Evolutionary conservation across 2,113 vertebrate species (phyloP), one percentile per base, ranked within the genome.

Genomic region (Isichthys henryi): DNA sequence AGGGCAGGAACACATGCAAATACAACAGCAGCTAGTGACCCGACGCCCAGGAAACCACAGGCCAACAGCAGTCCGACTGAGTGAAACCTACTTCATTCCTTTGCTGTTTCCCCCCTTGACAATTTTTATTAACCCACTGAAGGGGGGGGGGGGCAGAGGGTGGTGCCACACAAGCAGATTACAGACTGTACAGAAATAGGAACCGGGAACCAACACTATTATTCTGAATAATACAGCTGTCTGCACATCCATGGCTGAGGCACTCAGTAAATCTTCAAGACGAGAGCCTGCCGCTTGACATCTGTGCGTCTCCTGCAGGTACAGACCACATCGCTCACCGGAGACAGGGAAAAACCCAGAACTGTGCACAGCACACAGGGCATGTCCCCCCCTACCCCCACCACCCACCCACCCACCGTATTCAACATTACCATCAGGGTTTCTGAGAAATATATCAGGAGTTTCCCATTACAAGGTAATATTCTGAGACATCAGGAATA

Each of bases 381-480:
- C n/a, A n/a, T 27, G n/a, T 6, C 4, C 19, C 27, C 9, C n/a
- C 27, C 31, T 2, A 10, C n/a, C 11, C 3, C 35, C 11, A 27
- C n/a, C n/a, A 10, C 10, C 27, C n/a, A 3, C 3, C 35, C 11
- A 27, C n/a, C 31, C 31, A 17, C 4, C 4, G 13, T 2, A 77
- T 77, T 77, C 31, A 84, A 46, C 50, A 87, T 56, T 52, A 53
- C 21, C 82, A 53, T 53, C n/a, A 53, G 27, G n/a, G 31, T 8
- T 23, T 83, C 23, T 45, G 74, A 58, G 23, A 53, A 89, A 82
- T 82, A 35, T 82, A 88, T 88, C 35, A 27, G 43, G 31, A 82
- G 74, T 52, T 50, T 49, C 49, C 88, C 11, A 88, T 88, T 82
- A 88, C 88, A 88, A 53, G 27, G 70, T 21, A 82, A 74, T 86